Evolutionary conservation across 2,113 vertebrate species (phyloP), one percentile per base, ranked within the genome.

Genomic region (Hippocampus mohnikei): DNA sequence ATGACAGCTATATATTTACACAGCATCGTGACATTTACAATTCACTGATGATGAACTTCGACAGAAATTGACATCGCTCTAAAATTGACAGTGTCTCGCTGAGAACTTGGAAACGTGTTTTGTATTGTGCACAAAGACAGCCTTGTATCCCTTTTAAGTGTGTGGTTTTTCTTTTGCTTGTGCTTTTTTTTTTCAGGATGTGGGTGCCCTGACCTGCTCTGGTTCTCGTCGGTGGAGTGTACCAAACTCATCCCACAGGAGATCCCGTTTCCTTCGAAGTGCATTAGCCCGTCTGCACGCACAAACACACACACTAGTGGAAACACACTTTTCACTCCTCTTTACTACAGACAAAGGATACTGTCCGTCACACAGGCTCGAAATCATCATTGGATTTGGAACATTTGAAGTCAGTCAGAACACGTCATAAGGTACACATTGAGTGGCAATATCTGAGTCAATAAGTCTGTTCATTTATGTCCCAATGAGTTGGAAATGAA

Each of bases 231-330:
- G 90, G 90, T 94, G 93, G 93, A 94, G 89, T 94, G 94, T 93
- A 95, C 96, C 93, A 93, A 99, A 96, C 96, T 97, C 92, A 12
- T 93, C 93, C 94, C 95, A 93, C 89, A 98, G 92, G 90, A 96
- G 95, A 97, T 95, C 93, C 93, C 95, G 96, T 95, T 97, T 98
- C 94, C 94, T 95, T 90, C 81, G 93, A 92, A 95, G 93, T 93
- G 94, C 94, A 96, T 96, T 94, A 96, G 95, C 94, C 80, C 93
- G 93, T 76, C 93, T 96, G 82, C 79, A 74, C 85, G 84, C 88
- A 85, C 87, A 87, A 86, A 89, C 86, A 86, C 85, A 85, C 87
- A 86, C 86, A 90, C 88, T 86, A 87, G 84, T 75, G 80, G 81
- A 72, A 74, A 85, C 88, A 84, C 88, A 90, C 84, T 91, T 89